Percentiles rank a stretch among this genome's conserved stretches.
These are phyloP conservation scores for Drosophila erecta DNA, from an alignment of 1,140 invertebrate species.

Conservation along the genomic window DNA sequence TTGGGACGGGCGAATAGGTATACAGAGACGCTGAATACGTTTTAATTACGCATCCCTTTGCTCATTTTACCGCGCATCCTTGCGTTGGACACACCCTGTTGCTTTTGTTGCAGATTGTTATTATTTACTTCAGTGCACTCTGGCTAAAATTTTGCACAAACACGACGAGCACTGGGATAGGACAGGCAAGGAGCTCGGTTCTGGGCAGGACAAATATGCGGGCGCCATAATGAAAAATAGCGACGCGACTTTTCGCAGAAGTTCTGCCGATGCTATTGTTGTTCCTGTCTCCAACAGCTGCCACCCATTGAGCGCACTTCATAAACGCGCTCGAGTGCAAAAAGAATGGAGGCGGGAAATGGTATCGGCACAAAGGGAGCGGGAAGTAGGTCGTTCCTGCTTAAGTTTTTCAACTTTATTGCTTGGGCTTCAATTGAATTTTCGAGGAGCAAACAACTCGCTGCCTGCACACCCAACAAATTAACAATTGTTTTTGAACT, in stretches of 20 bases:
- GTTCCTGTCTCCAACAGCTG: slow-evolving; percentile 19
- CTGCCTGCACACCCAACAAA: slow-evolving; percentile 26
- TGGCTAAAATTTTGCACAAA: slow-evolving; percentile 25
- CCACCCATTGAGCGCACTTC: slow-evolving; percentile 19
- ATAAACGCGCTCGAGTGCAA: slow-evolving; percentile 35
- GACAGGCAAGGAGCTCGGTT: slow-evolving; percentile 5
- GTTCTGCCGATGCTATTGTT: slow-evolving; percentile 6
- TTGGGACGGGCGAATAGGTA: slow-evolving; percentile 1
- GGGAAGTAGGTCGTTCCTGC: slow-evolving; percentile 1
- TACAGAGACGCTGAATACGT: slow-evolving; percentile 44
- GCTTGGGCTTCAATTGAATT: slow-evolving; percentile 44
- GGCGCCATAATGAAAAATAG: slow-evolving; percentile 69
- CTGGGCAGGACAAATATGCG: slow-evolving; percentile 53
- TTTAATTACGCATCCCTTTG: slow-evolving; percentile 68
- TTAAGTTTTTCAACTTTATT: slow-evolving; percentile 20
- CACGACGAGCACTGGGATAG: slow-evolving; percentile 15
- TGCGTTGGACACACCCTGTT: slow-evolving; percentile 32
- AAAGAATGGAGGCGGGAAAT: slow-evolving; percentile 13
- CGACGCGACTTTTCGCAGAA: slow-evolving; percentile 43
- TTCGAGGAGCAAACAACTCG: slow-evolving; percentile 6
- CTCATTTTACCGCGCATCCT: slow-evolving; percentile 57
- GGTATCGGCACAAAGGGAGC: not conserved
- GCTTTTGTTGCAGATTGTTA: slow-evolving; percentile 31
- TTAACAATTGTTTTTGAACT: slow-evolving; percentile 41
- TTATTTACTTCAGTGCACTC: slow-evolving; percentile 60